phyloP scores from a whole-genome alignment of 2,113 vertebrate genomes.

The Nyctereutes procyonoides region DNA sequence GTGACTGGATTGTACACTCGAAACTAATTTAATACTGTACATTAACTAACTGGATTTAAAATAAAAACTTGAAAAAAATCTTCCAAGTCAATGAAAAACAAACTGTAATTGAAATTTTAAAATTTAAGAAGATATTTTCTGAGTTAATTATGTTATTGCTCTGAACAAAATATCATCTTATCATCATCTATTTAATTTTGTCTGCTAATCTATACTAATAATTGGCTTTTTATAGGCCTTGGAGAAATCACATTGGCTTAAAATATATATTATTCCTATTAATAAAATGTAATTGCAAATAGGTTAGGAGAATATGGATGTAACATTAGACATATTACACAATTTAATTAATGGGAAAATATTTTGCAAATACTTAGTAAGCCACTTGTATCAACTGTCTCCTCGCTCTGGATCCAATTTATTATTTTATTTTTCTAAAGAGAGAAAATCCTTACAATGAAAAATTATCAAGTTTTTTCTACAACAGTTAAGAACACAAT shows the following conservation, averaged over 20 bases:
- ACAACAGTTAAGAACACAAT: background rate
- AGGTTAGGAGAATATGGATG: background rate
- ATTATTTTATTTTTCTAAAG: background rate
- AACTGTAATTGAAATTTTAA: background rate
- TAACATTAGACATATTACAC: background rate
- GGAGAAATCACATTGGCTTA: background rate
- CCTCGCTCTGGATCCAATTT: background rate
- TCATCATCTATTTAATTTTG: background rate
- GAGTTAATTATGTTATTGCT: background rate
- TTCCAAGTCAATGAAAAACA: background rate
- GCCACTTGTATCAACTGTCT: background rate
- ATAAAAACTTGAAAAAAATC: background rate
- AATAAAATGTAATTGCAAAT: background rate
- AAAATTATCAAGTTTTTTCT: background rate
- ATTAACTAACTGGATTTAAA: background rate
- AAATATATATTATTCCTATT: background rate
- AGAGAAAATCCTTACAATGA: background rate
- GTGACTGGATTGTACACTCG: background rate
- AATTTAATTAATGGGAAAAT: background rate
- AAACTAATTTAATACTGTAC: background rate
- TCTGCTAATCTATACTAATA: background rate
- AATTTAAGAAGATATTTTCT: background rate
- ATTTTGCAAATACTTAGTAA: background rate
- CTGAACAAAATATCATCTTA: background rate
- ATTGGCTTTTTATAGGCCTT: background rate